Percentiles rank a stretch among this genome's conserved stretches.
Conservation (phyloP, 2,113 vertebrate species). For the Corapipo altera region DNA sequence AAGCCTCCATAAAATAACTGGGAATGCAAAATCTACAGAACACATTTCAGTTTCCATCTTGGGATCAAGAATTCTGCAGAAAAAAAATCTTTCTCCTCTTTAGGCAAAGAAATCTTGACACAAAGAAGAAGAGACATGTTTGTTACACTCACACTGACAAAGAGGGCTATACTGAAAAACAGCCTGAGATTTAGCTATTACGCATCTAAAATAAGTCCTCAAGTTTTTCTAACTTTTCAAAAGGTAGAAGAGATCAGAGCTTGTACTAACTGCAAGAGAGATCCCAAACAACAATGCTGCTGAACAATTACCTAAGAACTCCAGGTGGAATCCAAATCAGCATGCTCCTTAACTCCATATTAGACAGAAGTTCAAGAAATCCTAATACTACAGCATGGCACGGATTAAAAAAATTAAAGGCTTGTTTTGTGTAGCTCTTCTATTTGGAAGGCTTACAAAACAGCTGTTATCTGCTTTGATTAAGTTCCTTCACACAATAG, state of each 20-base stretch:
- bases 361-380: neutral
- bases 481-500: constrained; percentile 45
- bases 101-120: neutral
- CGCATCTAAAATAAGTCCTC: neutral
- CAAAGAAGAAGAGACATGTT: neutral
- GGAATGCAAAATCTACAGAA: neutral
- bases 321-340: neutral
- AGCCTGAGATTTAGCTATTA: neutral
- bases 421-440: constrained; percentile 23
- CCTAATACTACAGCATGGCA: neutral
- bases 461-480: constrained; percentile 39
- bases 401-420: constrained; percentile 18
- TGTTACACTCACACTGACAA: neutral
- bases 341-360: neutral
- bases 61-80: neutral
- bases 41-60: neutral
- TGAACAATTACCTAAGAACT: neutral
- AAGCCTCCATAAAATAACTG: neutral
- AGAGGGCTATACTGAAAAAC: neutral
- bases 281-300: neutral
- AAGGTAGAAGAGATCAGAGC: neutral
- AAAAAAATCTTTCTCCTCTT: neutral
- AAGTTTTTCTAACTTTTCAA: neutral
- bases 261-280: neutral
- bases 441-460: constrained; percentile 27